Conservation (phyloP, 1,140 invertebrate species). For the Chlorops oryzae region DNA sequence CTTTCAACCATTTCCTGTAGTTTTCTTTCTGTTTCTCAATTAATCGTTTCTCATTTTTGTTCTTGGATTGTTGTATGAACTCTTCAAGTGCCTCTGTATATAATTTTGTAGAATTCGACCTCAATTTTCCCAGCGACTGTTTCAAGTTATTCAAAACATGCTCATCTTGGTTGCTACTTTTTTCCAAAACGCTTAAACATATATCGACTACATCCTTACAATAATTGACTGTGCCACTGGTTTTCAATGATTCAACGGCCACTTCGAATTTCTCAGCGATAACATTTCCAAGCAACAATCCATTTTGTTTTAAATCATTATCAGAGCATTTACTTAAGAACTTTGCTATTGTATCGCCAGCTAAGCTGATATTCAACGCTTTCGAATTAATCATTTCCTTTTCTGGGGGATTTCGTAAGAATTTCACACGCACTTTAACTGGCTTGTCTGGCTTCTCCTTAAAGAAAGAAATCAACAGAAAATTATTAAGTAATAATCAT, state of each 20-base stretch:
- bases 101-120: slow-evolving; percentile 12
- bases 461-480: neutral
- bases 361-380: slow-evolving; percentile 74
- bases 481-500: slow-evolving; percentile 17
- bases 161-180: too few species aligned
- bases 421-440: slow-evolving; percentile 69
- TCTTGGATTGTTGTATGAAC: slow-evolving; percentile 31
- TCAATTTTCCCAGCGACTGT: slow-evolving; percentile 4
- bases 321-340: too few species aligned
- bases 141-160: too few species aligned
- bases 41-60: slow-evolving; percentile 54
- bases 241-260: slow-evolving; percentile 23
- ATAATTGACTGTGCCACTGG: neutral
- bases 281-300: slow-evolving; percentile 61
- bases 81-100: slow-evolving; percentile 5
- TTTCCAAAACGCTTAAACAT: slow-evolving; percentile 28
- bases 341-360: slow-evolving; percentile 23
- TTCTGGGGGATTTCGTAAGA: slow-evolving; percentile 78
- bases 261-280: slow-evolving; percentile 64
- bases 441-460: slow-evolving; percentile 19
- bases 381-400: slow-evolving; percentile 58
- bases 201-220: slow-evolving; percentile 42
- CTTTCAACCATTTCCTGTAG: slow-evolving; percentile 20
- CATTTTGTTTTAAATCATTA: slow-evolving; percentile 51
- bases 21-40: slow-evolving; percentile 52